Conservation (phyloP, 2,113 vertebrate species). For the Hypomesus transpacificus region DNA sequence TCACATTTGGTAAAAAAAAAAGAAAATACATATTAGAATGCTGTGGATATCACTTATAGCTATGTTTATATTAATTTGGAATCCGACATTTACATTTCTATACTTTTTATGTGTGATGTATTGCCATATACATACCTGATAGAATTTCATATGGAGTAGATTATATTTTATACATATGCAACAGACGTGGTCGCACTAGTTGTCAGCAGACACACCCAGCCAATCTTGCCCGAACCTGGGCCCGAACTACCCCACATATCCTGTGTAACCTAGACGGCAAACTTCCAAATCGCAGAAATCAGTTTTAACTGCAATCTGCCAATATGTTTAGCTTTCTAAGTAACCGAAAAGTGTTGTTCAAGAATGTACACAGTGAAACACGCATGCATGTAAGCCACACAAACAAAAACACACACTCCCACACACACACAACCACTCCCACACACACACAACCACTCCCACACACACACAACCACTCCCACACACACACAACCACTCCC, state of each 20-base stretch:
- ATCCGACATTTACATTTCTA: background rate
- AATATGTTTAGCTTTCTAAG: no score
- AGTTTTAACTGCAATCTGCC: background rate
- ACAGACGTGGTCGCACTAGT: no score
- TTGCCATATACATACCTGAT: background rate
- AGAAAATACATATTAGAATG: background rate
- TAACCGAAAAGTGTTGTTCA: no score
- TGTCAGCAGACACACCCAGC: no score
- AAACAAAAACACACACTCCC: constrained; percentile 3
- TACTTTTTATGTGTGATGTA: background rate
- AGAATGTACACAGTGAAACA: no score
- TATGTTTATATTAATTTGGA: background rate
- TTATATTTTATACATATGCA: background rate
- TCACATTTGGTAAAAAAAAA: background rate
- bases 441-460: no score
- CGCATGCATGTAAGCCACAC: background rate
- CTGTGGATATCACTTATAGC: background rate
- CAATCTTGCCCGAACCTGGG: no score
- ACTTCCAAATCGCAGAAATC: constrained; percentile 1
- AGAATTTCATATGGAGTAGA: background rate
- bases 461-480: no score
- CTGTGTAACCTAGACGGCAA: constrained; percentile 11
- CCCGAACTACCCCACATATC: background rate
- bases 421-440: constrained; percentile 28
- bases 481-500: constrained; percentile 2